A percentile compares a stretch with the other conserved stretches of the same genome.
These are phyloP conservation scores for Erpornis zantholeuca DNA, from an alignment of 2,113 vertebrate genomes.

Conservation along the genomic window DNA sequence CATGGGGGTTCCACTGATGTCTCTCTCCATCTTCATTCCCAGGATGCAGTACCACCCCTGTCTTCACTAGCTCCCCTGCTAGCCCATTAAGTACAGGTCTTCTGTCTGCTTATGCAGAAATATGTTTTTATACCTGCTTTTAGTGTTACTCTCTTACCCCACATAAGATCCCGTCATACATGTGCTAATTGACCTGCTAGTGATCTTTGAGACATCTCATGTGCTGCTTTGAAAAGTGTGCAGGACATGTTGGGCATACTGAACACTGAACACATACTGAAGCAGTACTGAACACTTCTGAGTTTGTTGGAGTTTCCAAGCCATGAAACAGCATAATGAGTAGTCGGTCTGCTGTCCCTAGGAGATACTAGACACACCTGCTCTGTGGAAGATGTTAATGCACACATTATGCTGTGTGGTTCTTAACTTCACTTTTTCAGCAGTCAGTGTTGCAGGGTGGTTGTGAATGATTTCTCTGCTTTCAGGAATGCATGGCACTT, in stretches of 20 bases:
- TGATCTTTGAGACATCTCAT: neutral
- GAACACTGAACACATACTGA: too few species aligned
- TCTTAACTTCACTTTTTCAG: neutral
- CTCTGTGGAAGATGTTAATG: neutral
- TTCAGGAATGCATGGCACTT: neutral
- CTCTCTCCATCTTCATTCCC: neutral
- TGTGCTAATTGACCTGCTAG: neutral
- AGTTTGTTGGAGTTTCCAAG: neutral
- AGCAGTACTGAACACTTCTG: accelerated
- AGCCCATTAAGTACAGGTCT: neutral
- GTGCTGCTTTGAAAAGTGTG: neutral
- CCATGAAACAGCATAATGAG: neutral
- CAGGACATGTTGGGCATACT: neutral
- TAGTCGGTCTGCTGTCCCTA: neutral
- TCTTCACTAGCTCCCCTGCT: neutral
- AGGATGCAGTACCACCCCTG: too few species aligned
- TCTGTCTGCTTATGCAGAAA: neutral
- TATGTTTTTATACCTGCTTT: neutral
- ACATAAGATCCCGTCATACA: accelerated
- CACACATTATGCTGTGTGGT: accelerated
- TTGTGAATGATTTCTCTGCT: neutral
- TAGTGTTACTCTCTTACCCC: neutral
- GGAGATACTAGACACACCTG: neutral
- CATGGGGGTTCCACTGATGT: neutral
- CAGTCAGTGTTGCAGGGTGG: neutral